Conservation (phyloP, 1,140 invertebrate genomes). For the Odontomachus brunneus region DNA sequence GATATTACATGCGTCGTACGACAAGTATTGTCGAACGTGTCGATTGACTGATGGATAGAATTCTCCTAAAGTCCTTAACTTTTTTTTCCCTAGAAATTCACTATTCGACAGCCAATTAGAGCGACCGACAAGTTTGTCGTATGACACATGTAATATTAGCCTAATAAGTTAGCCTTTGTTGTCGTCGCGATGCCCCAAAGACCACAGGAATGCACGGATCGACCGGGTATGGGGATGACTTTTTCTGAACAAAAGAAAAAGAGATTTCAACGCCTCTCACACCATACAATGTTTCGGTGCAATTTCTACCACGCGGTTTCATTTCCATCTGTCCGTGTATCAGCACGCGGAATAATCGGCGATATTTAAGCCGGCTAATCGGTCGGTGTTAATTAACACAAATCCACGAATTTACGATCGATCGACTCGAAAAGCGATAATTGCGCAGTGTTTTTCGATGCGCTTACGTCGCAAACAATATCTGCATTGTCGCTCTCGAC, state of each 20-base stretch:
- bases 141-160: neutral
- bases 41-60: no score
- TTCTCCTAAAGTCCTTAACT: no score
- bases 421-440: slow-evolving; percentile 21
- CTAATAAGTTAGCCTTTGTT: slow-evolving; percentile 29
- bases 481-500: neutral
- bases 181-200: slow-evolving; percentile 16
- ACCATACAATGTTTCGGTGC: neutral
- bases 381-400: slow-evolving; percentile 32
- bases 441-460: slow-evolving; percentile 9
- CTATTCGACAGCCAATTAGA: no score
- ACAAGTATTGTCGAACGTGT: no score
- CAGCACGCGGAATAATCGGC: slow-evolving; percentile 14
- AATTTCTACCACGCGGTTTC: slow-evolving; percentile 14
- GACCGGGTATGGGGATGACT: neutral
- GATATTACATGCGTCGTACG: no score
- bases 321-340: slow-evolving; percentile 13
- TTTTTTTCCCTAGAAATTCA: no score
- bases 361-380: slow-evolving; percentile 5
- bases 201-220: slow-evolving; percentile 52
- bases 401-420: slow-evolving; percentile 24
- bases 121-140: no score
- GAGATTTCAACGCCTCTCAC: no score
- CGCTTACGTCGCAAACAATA: neutral
- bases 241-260: no score